Evolutionary conservation across 2,113 vertebrate species (phyloP), one percentile per base, ranked within the genome.

Genomic region (Gasterosteus aculeatus): DNA sequence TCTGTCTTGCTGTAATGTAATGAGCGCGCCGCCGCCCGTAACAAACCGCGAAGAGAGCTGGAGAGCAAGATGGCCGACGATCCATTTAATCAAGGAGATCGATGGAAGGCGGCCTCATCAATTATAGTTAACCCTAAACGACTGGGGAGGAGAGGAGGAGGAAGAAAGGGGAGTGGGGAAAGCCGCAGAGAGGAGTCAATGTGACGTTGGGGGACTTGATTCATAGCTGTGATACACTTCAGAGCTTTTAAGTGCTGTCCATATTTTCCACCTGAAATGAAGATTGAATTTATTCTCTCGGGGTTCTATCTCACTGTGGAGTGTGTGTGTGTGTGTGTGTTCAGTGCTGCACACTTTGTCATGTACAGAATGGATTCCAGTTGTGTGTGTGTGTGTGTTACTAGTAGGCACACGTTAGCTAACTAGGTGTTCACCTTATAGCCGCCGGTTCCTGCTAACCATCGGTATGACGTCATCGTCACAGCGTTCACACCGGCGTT

Each of bases 41-140:
- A 91, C 75, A 89, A 81, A 83, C 63, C 70, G 44, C 69, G 33
- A n/a, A 69, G 58, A 62, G 51, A 69, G 77, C 75, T 64, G 67
- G 72, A 49, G 51, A 83, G 79, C 64, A 75, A 80, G 80, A 89
- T 84, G 89, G 83, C 87, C 58, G 68, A 44, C 69, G 10, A 81
- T 77, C 88, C 83, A 89, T 89, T 92, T 91, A 89, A 92, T 91
- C 88, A 92, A 83, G 85, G 71, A 35, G 79, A 91, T 86, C 87
- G 81, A 88, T 89, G 82, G 35, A 65, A 44, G 73, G 68, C 84
- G 54, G 75, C 74, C 70, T 78, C 84, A 88, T 89, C 87, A 80
- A 83, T 88, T 88, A 87, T 66, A 88, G 80, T 88, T 80, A 88
- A 88, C 85, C 85, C 84, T 47, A 42, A 67, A 86, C 67, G 72